phyloP scores from a whole-genome alignment of 2,888 invertebrate species.

The Ophion slaviceki region DNA sequence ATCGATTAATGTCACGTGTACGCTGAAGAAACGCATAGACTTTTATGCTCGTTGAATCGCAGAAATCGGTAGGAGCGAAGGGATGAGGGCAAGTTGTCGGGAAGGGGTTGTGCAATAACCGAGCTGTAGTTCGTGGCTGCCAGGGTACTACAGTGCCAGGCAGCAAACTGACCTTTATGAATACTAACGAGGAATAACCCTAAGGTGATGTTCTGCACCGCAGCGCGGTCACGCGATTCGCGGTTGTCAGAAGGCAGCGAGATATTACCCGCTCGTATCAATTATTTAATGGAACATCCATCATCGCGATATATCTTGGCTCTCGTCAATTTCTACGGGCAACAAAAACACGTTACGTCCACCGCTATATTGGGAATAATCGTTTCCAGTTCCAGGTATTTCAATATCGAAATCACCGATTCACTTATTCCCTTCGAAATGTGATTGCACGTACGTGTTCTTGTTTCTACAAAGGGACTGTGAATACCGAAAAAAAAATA shows the following conservation, averaged over 20 bases:
- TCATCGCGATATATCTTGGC: slow-evolving; percentile 48
- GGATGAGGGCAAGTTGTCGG: neutral
- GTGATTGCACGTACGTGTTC: neutral
- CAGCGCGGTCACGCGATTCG: slow-evolving; percentile 63
- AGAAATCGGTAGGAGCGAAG: neutral
- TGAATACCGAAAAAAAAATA: neutral
- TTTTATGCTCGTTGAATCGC: no score
- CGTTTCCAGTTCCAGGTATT: slow-evolving; percentile 46
- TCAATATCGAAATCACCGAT: slow-evolving; percentile 46
- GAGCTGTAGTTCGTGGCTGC: slow-evolving; percentile 11
- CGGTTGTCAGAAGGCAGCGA: slow-evolving; percentile 51
- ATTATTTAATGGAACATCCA: slow-evolving; percentile 63
- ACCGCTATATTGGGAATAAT: slow-evolving; percentile 46
- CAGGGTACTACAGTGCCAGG: slow-evolving; percentile 41
- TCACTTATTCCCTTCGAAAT: slow-evolving; percentile 25
- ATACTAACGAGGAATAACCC: slow-evolving; percentile 57
- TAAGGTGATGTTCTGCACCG: slow-evolving; percentile 12
- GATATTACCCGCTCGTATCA: slow-evolving; percentile 34
- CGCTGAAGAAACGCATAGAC: no score
- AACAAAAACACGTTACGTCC: slow-evolving; percentile 9
- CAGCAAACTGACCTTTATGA: slow-evolving; percentile 64
- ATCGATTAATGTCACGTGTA: no score
- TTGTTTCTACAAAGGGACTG: neutral
- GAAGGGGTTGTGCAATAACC: slow-evolving; percentile 8
- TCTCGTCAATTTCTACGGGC: slow-evolving; percentile 54